phyloP scores from a whole-genome alignment of 2,113 vertebrate species.

The Paracanthobrama guichenoti region DNA sequence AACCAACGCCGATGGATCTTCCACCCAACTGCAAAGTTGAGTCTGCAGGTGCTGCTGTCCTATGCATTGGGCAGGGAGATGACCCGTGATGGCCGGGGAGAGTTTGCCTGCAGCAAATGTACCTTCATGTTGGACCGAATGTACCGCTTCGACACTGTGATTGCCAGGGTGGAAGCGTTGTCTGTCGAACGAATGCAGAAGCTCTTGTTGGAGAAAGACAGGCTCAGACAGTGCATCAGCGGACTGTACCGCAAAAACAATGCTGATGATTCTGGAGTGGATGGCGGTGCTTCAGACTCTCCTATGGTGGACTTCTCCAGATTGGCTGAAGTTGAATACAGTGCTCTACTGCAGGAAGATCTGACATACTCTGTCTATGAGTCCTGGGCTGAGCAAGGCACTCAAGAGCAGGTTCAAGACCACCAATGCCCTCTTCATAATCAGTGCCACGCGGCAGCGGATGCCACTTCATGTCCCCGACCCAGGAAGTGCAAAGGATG shows the following conservation, averaged over 20 bases:
- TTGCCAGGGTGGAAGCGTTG: slow-evolving; percentile 92
- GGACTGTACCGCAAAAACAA: slow-evolving; percentile 87
- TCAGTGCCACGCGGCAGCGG: slow-evolving; percentile 72
- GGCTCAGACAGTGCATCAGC: slow-evolving; percentile 87
- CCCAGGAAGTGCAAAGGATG: slow-evolving; percentile 86
- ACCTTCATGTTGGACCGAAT: slow-evolving; percentile 96
- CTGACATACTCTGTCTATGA: slow-evolving; percentile 87
- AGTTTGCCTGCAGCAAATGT: slow-evolving; percentile 96
- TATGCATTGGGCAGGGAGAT: slow-evolving; percentile 88
- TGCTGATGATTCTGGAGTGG: not conserved
- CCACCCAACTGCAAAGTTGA: slow-evolving; percentile 87
- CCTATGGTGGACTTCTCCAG: slow-evolving; percentile 75
- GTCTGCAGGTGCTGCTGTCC: slow-evolving; percentile 91
- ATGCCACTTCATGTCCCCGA: slow-evolving; percentile 62
- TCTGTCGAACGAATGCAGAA: slow-evolving; percentile 90
- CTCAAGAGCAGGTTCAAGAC: slow-evolving; percentile 54
- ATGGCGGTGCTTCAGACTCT: slow-evolving; percentile 57
- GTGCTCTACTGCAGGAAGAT: slow-evolving; percentile 87
- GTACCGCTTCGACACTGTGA: slow-evolving; percentile 94
- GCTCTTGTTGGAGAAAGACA: slow-evolving; percentile 89
- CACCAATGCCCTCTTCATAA: slow-evolving; percentile 61
- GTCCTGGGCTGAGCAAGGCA: slow-evolving; percentile 86
- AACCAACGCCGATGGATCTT: slow-evolving; percentile 99
- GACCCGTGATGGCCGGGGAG: slow-evolving; percentile 85
- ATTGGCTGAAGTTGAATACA: slow-evolving; percentile 78